phyloP scores from a whole-genome alignment of 2,888 invertebrate genomes.

The Cheilosia variabilis region DNA sequence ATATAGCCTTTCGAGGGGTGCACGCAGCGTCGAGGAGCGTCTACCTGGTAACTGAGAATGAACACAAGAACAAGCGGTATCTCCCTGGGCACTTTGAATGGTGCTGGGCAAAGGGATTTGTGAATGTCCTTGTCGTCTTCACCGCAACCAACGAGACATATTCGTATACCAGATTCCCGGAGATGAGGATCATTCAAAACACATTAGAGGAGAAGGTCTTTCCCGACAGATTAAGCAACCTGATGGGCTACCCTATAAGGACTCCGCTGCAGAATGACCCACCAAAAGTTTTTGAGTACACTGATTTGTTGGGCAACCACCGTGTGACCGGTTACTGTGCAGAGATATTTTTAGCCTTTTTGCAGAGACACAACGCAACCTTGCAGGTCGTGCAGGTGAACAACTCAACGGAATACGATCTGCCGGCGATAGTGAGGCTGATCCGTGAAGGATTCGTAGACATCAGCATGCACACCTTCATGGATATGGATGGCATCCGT shows the following conservation, averaged over 20 bases:
- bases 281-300: constrained; percentile 76
- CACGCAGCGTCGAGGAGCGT: constrained; percentile 76
- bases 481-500: constrained; percentile 62
- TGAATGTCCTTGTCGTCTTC: constrained; percentile 75
- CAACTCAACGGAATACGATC: constrained; percentile 71
- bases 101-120: constrained; percentile 78
- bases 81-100: constrained; percentile 77
- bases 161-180: constrained; percentile 76
- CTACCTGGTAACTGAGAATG: constrained; percentile 62
- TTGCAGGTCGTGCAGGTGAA: constrained; percentile 62
- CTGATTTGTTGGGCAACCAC: constrained; percentile 14
- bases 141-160: constrained; percentile 45
- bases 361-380: constrained; percentile 76
- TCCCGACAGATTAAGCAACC: constrained; percentile 74
- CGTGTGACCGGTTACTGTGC: constrained; percentile 77
- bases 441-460: constrained; percentile 76
- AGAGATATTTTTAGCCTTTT: constrained; percentile 74
- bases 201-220: constrained; percentile 54
- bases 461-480: constrained; percentile 76
- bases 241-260: constrained; percentile 75
- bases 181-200: constrained; percentile 19
- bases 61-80: constrained; percentile 39
- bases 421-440: constrained; percentile 70
- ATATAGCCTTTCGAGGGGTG: constrained; percentile 74
- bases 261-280: constrained; percentile 76